Evolutionary conservation across 1,140 invertebrate species (phyloP).

Genomic region (Episyrphus balteatus): DNA sequence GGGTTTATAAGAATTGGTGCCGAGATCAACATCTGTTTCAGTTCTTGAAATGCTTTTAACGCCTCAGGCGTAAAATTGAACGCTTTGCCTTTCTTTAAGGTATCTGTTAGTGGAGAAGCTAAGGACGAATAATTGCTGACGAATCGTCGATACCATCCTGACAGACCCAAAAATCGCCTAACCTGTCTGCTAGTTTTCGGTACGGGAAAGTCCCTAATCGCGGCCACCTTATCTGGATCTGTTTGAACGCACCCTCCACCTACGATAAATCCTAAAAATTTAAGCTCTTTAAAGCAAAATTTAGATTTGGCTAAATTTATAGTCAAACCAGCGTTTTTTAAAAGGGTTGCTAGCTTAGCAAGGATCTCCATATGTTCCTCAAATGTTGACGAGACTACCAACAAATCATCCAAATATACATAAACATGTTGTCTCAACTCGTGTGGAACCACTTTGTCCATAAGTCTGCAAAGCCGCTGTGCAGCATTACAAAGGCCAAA

Average conservation of each 20-base stretch:
- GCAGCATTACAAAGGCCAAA: too few relatives aligned
- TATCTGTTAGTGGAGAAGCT: neutral
- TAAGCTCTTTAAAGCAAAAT: conserved; percentile 8
- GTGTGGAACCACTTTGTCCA: too few relatives aligned
- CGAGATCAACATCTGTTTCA: conserved; percentile 2
- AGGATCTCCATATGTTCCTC: neutral
- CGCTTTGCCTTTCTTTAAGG: neutral
- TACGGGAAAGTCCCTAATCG: neutral
- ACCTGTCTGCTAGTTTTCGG: conserved; percentile 21
- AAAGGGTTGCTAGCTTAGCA: neutral
- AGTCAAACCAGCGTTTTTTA: neutral
- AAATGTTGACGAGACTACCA: neutral
- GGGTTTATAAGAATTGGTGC: conserved; percentile 4
- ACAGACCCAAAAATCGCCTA: conserved; percentile 35
- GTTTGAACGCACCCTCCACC: conserved; percentile 15
- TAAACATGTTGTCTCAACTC: too few relatives aligned
- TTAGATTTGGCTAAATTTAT: neutral
- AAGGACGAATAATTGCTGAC: conserved; percentile 18
- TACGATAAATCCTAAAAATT: conserved; percentile 17
- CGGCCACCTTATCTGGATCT: conserved; percentile 21
- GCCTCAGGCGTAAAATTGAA: neutral
- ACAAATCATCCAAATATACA: neutral
- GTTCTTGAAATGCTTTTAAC: neutral
- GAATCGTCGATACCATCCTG: conserved; percentile 29
- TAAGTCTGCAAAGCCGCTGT: too few relatives aligned